These are phyloP conservation scores for Trematomus bernacchii DNA, from an alignment of 2,797 vertebrate species.

Conservation along the genomic window DNA sequence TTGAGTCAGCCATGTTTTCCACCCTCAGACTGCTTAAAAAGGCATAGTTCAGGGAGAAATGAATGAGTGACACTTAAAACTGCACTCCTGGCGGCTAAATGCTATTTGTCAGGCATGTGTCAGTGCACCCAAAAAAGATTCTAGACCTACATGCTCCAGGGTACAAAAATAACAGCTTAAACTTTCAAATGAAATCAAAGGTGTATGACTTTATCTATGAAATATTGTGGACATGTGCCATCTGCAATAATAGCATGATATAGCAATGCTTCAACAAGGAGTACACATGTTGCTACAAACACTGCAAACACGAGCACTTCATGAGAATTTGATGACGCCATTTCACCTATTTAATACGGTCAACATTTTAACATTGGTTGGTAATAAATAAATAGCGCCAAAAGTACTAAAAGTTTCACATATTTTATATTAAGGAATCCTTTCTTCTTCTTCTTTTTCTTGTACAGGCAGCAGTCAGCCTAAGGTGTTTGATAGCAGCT, in stretches of 20 bases:
- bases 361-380: not conserved
- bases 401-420: no score
- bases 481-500: constrained; percentile 1
- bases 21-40: constrained; percentile 10
- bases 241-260: not conserved
- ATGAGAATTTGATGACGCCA: not conserved
- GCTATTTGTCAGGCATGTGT: constrained; percentile 39
- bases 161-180: not conserved
- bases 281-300: not conserved
- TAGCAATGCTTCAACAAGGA: not conserved
- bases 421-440: no score
- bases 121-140: constrained; percentile 16
- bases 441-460: not conserved
- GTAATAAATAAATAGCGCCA: not conserved
- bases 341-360: no score
- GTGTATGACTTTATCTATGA: no score
- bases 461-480: not conserved
- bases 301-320: not conserved
- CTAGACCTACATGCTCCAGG: constrained; percentile 1
- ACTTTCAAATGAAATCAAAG: not conserved
- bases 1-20: constrained; percentile 1
- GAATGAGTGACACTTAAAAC: constrained; percentile 22
- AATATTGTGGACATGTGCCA: not conserved
- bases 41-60: constrained; percentile 3
- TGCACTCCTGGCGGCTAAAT: constrained; percentile 30